Percentiles rank a stretch among this genome's conserved stretches.
These are phyloP conservation scores for Puma concolor DNA, from an alignment of 2,113 vertebrate species.

Conservation along the genomic window DNA sequence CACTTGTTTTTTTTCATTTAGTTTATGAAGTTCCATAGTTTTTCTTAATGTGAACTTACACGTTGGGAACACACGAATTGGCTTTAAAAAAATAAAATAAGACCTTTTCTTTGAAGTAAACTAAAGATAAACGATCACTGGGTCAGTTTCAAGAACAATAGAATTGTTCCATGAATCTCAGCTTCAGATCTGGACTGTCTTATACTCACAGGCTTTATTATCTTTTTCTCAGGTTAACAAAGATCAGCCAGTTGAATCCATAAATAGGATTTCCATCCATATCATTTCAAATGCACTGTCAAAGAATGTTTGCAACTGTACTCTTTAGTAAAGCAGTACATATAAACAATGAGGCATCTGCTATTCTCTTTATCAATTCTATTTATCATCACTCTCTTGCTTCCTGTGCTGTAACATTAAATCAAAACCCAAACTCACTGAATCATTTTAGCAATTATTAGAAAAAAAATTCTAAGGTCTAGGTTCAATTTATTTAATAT, in stretches of 20 bases:
- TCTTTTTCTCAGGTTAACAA: conserved; percentile 54
- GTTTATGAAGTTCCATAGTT: background rate
- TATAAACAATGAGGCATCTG: conserved; percentile 44
- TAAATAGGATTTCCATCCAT: background rate
- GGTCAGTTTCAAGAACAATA: conserved; percentile 59
- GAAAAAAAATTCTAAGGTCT: background rate
- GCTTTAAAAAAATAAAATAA: background rate
- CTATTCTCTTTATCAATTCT: conserved; percentile 27
- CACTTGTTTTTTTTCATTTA: background rate
- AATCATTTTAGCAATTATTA: background rate
- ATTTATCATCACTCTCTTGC: conserved; percentile 36
- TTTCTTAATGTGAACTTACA: background rate
- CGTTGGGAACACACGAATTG: background rate
- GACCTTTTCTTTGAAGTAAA: conserved; percentile 54
- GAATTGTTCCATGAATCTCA: conserved; percentile 54
- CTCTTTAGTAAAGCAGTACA: background rate
- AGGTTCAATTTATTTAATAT: conserved; percentile 6
- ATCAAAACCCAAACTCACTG: background rate
- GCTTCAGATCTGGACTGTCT: conserved; percentile 38
- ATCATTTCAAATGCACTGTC: conserved; percentile 53
- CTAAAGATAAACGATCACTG: conserved; percentile 4
- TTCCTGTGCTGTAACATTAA: background rate
- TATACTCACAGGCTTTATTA: conserved; percentile 69
- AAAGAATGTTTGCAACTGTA: background rate
- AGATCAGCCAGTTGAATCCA: conserved; percentile 52